Evolutionary conservation across 2,113 vertebrate genomes (phyloP).

Genomic region (Ploceus nigricollis): DNA sequence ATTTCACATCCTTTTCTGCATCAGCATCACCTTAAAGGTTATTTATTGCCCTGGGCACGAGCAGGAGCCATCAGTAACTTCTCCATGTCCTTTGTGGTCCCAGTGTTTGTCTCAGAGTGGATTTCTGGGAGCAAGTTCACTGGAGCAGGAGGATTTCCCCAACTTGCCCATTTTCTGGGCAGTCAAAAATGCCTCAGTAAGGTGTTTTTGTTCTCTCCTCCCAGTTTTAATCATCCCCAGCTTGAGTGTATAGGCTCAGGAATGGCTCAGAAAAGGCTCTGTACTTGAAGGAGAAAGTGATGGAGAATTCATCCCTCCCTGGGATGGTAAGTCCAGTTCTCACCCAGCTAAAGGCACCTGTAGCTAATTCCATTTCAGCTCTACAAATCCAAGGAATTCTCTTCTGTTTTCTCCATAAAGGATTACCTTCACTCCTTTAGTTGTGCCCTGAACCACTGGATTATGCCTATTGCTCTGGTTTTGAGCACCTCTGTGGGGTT

Average conservation of each 20-base stretch:
- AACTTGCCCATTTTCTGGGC: neutral
- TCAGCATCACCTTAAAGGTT: neutral
- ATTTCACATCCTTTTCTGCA: neutral
- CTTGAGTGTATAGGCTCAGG: neutral
- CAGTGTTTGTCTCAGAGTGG: neutral
- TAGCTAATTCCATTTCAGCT: neutral
- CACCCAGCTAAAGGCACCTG: neutral
- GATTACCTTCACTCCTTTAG: neutral
- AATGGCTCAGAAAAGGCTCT: neutral
- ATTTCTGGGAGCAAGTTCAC: neutral
- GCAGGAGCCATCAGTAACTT: neutral
- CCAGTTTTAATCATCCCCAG: neutral
- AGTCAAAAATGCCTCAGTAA: neutral
- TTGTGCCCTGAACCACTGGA: neutral
- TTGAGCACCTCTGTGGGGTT: neutral
- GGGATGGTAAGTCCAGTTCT: neutral
- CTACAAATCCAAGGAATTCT: neutral
- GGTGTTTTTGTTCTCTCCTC: neutral
- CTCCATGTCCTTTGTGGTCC: neutral
- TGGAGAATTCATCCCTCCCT: neutral
- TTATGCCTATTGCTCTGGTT: neutral
- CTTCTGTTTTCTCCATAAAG: neutral
- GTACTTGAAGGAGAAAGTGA: neutral
- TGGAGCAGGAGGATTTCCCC: neutral
- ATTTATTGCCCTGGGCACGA: neutral